phyloP scores from a whole-genome alignment of 1,140 invertebrate genomes.

The Achroia grisella region DNA sequence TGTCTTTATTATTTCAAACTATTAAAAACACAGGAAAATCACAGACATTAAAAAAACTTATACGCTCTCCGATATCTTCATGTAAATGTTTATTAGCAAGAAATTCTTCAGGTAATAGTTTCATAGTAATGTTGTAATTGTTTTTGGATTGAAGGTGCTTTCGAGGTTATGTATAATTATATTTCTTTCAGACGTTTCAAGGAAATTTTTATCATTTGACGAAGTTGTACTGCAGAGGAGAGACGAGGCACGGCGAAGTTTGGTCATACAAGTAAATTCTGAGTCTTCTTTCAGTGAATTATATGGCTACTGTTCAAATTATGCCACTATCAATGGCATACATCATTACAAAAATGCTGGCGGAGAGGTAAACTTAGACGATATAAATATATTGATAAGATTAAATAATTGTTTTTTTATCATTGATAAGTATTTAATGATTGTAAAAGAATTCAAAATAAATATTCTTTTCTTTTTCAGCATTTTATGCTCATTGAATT shows the following conservation, averaged over 20 bases:
- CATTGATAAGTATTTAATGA: neutral
- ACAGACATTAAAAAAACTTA: constrained; percentile 37
- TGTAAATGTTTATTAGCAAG: constrained; percentile 40
- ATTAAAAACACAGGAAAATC: constrained; percentile 34
- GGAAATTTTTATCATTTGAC: constrained; percentile 57
- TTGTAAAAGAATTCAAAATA: constrained; percentile 4
- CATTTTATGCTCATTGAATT: constrained; percentile 83
- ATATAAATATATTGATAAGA: neutral
- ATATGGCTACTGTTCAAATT: constrained; percentile 76
- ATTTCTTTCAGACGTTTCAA: constrained; percentile 55
- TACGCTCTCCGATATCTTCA: constrained; percentile 24
- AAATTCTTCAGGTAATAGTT: constrained; percentile 44
- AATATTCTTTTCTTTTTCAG: constrained; percentile 46
- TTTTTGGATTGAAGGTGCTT: constrained; percentile 20
- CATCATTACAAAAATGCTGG: constrained; percentile 76
- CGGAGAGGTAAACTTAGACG: constrained; percentile 37
- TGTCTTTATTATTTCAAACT: constrained; percentile 58
- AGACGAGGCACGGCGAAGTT: constrained; percentile 75
- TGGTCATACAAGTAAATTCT: constrained; percentile 78
- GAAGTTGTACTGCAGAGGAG: constrained; percentile 60
- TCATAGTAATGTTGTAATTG: constrained; percentile 5
- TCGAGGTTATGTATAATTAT: constrained; percentile 51
- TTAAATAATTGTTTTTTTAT: neutral
- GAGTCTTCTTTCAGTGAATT: constrained; percentile 76
- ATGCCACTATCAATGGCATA: constrained; percentile 75